Percentiles rank a stretch among this genome's conserved stretches.
Conservation (phyloP, 2,797 vertebrate genomes). For the Fistularia commersonii region DNA sequence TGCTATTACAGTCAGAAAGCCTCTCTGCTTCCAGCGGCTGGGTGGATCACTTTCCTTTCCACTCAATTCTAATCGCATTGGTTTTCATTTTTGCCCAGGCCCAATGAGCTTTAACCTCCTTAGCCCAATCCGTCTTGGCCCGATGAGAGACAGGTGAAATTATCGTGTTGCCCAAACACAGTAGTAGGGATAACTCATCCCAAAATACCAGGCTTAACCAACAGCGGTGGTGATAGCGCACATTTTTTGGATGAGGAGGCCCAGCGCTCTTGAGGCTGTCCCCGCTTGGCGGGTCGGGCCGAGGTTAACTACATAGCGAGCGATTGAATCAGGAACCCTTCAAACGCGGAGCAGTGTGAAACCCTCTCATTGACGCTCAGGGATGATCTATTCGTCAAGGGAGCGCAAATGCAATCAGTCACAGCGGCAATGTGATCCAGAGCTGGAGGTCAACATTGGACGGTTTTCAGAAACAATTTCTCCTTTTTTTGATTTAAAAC, state of each 20-base stretch:
- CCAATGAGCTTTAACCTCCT: constrained; percentile 74
- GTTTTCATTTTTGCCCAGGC: constrained; percentile 67
- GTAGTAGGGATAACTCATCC: constrained; percentile 52
- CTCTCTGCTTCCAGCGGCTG: constrained; percentile 74
- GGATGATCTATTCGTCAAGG: constrained; percentile 46
- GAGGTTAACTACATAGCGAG: constrained; percentile 37
- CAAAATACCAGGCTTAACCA: constrained; percentile 53
- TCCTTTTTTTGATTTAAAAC: no score
- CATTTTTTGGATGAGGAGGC: constrained; percentile 34
- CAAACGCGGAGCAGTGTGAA: constrained; percentile 26
- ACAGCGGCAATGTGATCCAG: constrained; percentile 31
- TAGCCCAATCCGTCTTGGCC: constrained; percentile 66
- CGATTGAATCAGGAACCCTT: constrained; percentile 39
- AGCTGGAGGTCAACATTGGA: constrained; percentile 6
- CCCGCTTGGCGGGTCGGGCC: constrained; percentile 42
- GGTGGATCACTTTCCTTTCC: constrained; percentile 76
- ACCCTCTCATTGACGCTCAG: constrained; percentile 28
- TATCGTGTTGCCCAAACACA: constrained; percentile 65
- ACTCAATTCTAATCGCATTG: constrained; percentile 79
- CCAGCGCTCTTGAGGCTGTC: constrained; percentile 41
- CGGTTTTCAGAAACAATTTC: no score
- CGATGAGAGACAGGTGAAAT: constrained; percentile 66
- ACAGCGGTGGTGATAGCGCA: constrained; percentile 8
- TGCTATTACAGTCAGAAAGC: constrained; percentile 63
- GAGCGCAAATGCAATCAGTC: not conserved